Percentiles rank a stretch among this genome's conserved stretches.
Conservation (phyloP, 2,113 vertebrate genomes). For the Holacanthus passer region DNA sequence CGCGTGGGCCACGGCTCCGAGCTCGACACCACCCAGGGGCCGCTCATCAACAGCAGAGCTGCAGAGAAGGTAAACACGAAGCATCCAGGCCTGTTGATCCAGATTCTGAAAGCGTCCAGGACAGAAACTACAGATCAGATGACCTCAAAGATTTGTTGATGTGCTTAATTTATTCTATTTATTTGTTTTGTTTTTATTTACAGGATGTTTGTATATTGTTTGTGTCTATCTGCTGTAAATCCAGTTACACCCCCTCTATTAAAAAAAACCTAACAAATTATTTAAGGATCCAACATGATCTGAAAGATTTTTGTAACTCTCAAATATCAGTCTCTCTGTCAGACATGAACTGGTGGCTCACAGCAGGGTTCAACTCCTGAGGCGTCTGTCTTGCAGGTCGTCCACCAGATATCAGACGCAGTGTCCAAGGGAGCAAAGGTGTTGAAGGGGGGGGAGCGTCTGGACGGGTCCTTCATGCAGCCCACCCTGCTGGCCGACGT, state of each 20-base stretch:
- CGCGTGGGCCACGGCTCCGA: slow-evolving; percentile 91
- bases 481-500: slow-evolving; percentile 92
- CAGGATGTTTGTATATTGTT: neutral
- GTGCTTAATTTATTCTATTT: no score
- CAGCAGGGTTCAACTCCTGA: neutral
- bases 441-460: slow-evolving; percentile 90
- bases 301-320: no score
- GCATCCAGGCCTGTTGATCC: no score
- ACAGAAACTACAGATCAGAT: no score
- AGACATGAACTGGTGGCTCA: no score
- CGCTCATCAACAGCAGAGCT: slow-evolving; percentile 92
- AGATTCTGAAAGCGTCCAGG: no score
- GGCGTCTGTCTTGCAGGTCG: slow-evolving; percentile 83
- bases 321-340: no score
- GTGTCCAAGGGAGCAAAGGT: slow-evolving; percentile 90
- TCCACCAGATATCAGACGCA: slow-evolving; percentile 90
- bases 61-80: slow-evolving; percentile 89
- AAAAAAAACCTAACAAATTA: no score
- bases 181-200: neutral
- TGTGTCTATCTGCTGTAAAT: neutral
- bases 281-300: no score
- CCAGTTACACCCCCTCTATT: neutral
- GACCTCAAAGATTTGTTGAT: no score
- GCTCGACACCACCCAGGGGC: slow-evolving; percentile 92
- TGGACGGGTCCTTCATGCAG: slow-evolving; percentile 92